A percentile compares a stretch with the other conserved stretches of the same genome.
phyloP scores from a whole-genome alignment of 1,140 invertebrate genomes.

The Ceratina japonica region DNA sequence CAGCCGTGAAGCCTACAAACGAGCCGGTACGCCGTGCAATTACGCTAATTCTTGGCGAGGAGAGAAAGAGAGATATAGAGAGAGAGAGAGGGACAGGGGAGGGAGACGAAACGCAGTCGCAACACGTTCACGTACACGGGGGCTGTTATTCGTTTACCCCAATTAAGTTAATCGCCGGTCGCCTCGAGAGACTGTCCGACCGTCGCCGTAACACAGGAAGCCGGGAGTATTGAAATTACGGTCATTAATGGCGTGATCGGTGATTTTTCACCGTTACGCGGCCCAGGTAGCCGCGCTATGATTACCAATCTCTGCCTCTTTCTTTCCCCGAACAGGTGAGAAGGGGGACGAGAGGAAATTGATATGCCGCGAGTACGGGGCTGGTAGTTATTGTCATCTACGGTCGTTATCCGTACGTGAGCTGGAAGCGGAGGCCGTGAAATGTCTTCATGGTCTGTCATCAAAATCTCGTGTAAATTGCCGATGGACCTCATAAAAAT shows the following conservation, averaged over 20 bases:
- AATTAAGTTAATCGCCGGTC: constrained; percentile 59
- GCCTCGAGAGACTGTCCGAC: constrained; percentile 23
- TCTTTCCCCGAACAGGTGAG: not conserved
- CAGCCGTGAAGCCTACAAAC: constrained; percentile 19
- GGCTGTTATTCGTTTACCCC: constrained; percentile 58
- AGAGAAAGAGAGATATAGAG: too few species aligned
- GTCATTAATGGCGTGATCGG: constrained; percentile 58
- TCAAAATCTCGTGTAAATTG: constrained; percentile 57
- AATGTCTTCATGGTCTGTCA: constrained; percentile 63
- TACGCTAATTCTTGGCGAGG: constrained; percentile 53
- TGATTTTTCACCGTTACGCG: constrained; percentile 61
- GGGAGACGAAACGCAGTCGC: constrained; percentile 11
- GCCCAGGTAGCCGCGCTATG: constrained; percentile 49
- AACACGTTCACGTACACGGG: not conserved
- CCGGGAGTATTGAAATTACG: constrained; percentile 57
- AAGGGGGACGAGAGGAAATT: constrained; percentile 46
- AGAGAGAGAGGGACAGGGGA: too few species aligned
- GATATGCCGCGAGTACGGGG: constrained; percentile 55
- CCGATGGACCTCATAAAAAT: constrained; percentile 54
- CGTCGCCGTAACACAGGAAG: constrained; percentile 57
- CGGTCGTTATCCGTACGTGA: constrained; percentile 62
- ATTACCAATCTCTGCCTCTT: constrained; percentile 54
- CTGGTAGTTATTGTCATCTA: constrained; percentile 65
- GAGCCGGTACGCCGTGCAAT: constrained; percentile 33
- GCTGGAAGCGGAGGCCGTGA: constrained; percentile 50